Base-by-base conservation (phyloP, 2,888 invertebrate species). In the Julus scanicus region DNA sequence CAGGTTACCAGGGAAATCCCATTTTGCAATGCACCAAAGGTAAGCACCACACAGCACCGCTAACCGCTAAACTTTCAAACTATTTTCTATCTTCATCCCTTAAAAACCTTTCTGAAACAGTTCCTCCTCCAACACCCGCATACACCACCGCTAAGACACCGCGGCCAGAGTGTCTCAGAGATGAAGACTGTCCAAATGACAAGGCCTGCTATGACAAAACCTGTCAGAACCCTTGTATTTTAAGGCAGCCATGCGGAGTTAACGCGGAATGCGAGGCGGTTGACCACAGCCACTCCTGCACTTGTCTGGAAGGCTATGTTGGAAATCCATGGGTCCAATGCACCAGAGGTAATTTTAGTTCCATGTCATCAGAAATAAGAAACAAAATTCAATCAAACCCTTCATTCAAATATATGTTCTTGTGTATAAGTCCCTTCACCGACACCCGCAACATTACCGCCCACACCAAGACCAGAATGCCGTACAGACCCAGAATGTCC, bases 141-240 rank as follows among this genome's bases (percentile, higher is more conserved):
- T 8, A 15, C 11, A n/a, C 53, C 13, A 37, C 88, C 6, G 20
- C 6, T 83, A n/a, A 49, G 20, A 48, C 88, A 13, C 84, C 87
- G 4, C 15, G 84, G 29, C 87, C 87, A 37, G 88, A 88, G 40
- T 89, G 89, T 84, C 84, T 88, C 48, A 71, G 71, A 37, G 90
- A 89, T 90, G 91, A 90, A 39, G 91, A 91, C 57, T 91, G 91
- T 87, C 93, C 94, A 44, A 93, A 94, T 89, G 95, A 94, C 87
- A 95, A 96, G 92, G 96, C 96, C 15, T 97, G 97, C 91, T 93
- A 96, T 87, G 95, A 96, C 91, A 95, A 95, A 84, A 94, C 95
- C 92, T 97, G 96, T 91, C 93, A 94, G 29, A 96, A 96, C 84
- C 96, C 96, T 2, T 97, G 97, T 49, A 40, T 71, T 4, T 29